These are phyloP conservation scores for Wiebesia pumilae DNA, from an alignment of 1,140 invertebrate species.

Conservation along the genomic window DNA sequence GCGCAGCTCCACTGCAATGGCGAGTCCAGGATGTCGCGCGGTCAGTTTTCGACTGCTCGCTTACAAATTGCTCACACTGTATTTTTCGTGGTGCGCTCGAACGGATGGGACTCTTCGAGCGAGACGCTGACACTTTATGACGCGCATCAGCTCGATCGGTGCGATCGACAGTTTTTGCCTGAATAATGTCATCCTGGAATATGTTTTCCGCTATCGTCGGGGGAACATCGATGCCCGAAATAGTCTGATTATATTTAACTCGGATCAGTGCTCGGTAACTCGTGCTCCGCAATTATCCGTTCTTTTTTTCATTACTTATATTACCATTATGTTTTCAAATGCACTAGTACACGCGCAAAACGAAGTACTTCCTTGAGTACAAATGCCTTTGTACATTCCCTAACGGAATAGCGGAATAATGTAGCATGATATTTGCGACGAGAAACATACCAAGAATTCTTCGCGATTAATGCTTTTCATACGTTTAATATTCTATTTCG, in stretches of 20 bases:
- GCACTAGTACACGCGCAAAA: neutral
- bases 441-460: neutral
- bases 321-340: neutral
- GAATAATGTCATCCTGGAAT: neutral
- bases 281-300: no score
- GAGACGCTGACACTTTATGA: neutral
- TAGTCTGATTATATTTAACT: neutral
- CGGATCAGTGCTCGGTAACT: neutral
- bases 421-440: neutral
- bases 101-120: neutral
- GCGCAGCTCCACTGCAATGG: neutral
- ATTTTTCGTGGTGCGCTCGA: neutral
- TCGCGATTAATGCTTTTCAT: neutral
- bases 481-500: neutral
- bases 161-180: neutral
- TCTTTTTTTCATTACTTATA: neutral
- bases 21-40: neutral
- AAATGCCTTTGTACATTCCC: neutral
- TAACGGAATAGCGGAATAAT: neutral
- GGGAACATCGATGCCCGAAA: neutral
- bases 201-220: neutral
- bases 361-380: neutral
- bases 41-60: constrained; percentile 23
- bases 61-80: constrained; percentile 45
- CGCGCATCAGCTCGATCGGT: neutral